Evolutionary conservation across 2,113 vertebrate species (phyloP).

Genomic region (Athene cunicularia): DNA sequence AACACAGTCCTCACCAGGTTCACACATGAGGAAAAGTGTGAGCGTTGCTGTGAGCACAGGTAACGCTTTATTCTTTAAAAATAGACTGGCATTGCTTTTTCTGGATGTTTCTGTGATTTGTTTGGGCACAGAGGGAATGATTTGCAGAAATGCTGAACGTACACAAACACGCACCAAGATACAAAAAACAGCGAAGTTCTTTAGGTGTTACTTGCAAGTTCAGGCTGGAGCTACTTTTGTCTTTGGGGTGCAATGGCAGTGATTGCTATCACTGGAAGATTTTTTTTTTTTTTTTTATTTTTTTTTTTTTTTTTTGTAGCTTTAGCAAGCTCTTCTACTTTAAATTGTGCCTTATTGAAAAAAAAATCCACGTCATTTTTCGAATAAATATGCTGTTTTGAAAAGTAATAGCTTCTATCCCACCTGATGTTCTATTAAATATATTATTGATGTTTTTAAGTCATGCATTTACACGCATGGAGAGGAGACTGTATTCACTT

Average conservation of each 20-base stretch:
- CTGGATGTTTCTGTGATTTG: neutral
- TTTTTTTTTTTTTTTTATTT: neutral
- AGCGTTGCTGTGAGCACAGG: constrained; percentile 95
- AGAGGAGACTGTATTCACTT: neutral
- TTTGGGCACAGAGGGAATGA: neutral
- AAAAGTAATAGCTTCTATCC: neutral
- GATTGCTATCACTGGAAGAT: neutral
- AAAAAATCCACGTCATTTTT: neutral
- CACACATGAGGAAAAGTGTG: constrained; percentile 71
- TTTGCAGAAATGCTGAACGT: neutral
- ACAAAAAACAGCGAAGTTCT: neutral
- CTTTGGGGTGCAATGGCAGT: neutral
- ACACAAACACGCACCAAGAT: rapidly evolving
- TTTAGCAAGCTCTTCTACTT: neutral
- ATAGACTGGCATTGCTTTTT: neutral
- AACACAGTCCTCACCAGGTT: constrained; percentile 37
- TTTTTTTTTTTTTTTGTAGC: neutral
- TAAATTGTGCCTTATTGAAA: neutral
- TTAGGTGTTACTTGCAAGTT: neutral
- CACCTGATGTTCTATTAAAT: neutral
- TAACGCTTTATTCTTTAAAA: constrained; percentile 33
- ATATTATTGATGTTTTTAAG: neutral
- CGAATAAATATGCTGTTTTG: neutral
- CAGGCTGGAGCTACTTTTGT: neutral
- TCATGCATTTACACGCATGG: neutral